Evolutionary conservation across 1,140 invertebrate genomes (phyloP).

Genomic region (Zaprionus ornatus): DNA sequence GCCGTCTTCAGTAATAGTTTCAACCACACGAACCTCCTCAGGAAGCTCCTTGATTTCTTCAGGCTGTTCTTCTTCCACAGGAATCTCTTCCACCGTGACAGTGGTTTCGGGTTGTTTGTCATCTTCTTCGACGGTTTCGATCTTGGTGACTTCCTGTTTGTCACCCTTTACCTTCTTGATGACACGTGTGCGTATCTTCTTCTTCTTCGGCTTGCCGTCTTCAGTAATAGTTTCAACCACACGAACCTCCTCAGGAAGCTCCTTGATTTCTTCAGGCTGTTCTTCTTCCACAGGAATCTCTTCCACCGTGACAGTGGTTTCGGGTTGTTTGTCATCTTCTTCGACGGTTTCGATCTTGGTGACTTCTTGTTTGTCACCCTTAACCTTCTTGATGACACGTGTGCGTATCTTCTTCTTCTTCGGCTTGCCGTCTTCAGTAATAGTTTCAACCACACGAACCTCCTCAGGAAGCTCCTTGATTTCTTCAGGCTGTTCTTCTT

Average conservation of each 20-base stretch:
- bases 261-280: constrained; percentile 26
- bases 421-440: constrained; percentile 33
- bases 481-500: constrained; percentile 25
- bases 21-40: constrained; percentile 22
- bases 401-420: constrained; percentile 43
- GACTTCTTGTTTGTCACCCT: constrained; percentile 42
- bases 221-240: constrained; percentile 29
- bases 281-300: constrained; percentile 33
- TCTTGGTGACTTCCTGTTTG: constrained; percentile 43
- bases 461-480: constrained; percentile 32
- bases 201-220: constrained; percentile 42
- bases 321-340: constrained; percentile 32
- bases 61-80: constrained; percentile 23
- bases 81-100: constrained; percentile 30
- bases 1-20: constrained; percentile 83
- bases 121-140: constrained; percentile 42
- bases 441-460: constrained; percentile 31
- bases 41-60: constrained; percentile 29
- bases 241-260: constrained; percentile 35
- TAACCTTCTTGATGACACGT: constrained; percentile 39
- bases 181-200: constrained; percentile 41
- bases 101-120: constrained; percentile 34
- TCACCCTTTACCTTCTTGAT: constrained; percentile 48
- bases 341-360: constrained; percentile 46
- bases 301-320: constrained; percentile 35